Percentiles rank a stretch among this genome's conserved stretches.
phyloP scores from a whole-genome alignment of 2,113 vertebrate genomes.

The Stomatorhinus ivindoensis region DNA sequence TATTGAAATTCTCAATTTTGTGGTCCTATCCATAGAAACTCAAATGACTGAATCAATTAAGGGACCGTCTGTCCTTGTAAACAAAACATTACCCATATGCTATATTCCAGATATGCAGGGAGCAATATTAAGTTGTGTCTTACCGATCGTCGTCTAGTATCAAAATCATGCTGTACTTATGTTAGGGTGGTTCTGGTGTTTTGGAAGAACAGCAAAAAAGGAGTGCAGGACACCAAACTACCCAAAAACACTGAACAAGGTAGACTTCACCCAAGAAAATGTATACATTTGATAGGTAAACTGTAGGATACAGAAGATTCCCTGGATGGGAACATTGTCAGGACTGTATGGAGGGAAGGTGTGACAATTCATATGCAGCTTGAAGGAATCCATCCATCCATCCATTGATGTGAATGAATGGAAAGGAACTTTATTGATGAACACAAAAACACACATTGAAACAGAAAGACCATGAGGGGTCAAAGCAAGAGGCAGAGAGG shows the following conservation, averaged over 20 bases:
- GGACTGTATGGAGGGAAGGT: background rate
- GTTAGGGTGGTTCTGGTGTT: background rate
- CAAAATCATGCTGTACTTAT: background rate
- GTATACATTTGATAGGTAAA: background rate
- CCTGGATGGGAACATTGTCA: background rate
- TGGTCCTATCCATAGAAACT: background rate
- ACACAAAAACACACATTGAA: background rate
- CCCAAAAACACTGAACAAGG: background rate
- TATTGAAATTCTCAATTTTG: background rate
- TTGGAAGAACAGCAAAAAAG: background rate
- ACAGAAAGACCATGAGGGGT: background rate
- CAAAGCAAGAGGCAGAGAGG: background rate
- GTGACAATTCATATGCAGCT: background rate
- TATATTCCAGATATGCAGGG: background rate
- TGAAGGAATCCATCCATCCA: too few species aligned
- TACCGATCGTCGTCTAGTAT: background rate
- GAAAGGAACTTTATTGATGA: background rate
- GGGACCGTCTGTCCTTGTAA: background rate
- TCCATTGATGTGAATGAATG: background rate
- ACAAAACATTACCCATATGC: background rate
- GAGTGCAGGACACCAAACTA: background rate
- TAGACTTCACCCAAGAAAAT: background rate
- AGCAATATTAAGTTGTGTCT: background rate
- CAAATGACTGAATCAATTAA: background rate
- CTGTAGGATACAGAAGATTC: background rate